These are phyloP conservation scores for Caenorhabditis auriculariae DNA, from an alignment of 2,888 invertebrate species.

Conservation along the genomic window DNA sequence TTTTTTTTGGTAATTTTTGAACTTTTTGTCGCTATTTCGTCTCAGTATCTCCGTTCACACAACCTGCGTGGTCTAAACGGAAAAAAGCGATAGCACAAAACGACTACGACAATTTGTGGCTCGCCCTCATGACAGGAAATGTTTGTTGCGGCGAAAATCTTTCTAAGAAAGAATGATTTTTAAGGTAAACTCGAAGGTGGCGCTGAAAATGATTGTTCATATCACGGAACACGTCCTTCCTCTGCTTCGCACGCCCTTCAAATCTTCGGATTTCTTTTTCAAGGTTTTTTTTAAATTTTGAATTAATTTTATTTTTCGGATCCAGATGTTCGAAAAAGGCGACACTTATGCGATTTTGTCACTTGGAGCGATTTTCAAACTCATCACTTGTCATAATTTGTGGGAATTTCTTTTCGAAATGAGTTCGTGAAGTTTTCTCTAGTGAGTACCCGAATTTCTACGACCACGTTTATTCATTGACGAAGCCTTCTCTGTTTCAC, in stretches of 20 bases:
- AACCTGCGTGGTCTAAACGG: constrained; percentile 8
- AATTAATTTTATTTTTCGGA: background rate
- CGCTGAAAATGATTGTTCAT: constrained; percentile 32
- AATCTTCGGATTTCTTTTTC: constrained; percentile 48
- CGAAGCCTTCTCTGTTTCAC: constrained; percentile 85
- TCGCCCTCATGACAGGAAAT: constrained; percentile 19
- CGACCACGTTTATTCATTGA: constrained; percentile 88
- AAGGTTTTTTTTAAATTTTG: constrained; percentile 4
- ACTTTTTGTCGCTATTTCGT: constrained; percentile 1
- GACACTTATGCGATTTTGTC: constrained; percentile 76
- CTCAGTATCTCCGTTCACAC: constrained; percentile 12
- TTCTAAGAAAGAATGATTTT: background rate
- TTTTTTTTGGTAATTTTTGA: background rate
- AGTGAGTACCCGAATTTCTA: constrained; percentile 91
- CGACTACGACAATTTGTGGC: constrained; percentile 27
- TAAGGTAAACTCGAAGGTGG: constrained; percentile 23
- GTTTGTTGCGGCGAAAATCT: background rate
- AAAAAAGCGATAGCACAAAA: constrained; percentile 9
- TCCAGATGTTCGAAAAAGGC: constrained; percentile 72
- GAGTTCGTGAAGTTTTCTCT: constrained; percentile 44
- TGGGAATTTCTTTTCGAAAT: constrained; percentile 63
- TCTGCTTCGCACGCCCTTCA: constrained; percentile 30
- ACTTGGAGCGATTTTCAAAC: constrained; percentile 84
- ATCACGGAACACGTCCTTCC: constrained; percentile 41
- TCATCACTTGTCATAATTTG: constrained; percentile 87